Evolutionary conservation across 2,888 invertebrate genomes (phyloP).

Genomic region (Chorisops tibialis): DNA sequence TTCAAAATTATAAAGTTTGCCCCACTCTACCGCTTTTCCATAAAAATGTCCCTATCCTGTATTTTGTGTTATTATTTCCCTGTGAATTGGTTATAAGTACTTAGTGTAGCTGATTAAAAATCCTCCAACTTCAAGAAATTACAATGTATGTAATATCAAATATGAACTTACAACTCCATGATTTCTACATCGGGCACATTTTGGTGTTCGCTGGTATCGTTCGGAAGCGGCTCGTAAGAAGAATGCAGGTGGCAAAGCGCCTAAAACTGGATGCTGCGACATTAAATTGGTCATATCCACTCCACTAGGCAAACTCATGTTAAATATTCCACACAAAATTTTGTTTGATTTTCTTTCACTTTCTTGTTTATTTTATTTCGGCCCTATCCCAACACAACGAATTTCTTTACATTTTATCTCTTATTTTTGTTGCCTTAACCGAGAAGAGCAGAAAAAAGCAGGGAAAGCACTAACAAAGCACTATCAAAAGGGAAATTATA

Average conservation of each 20-base stretch:
- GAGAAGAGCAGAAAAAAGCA: not conserved
- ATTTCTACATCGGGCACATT: constrained; percentile 95
- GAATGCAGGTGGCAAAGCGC: constrained; percentile 80
- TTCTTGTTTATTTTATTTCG: constrained; percentile 1
- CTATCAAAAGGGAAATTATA: not conserved
- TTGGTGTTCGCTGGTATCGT: constrained; percentile 92
- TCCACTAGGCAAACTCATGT: constrained; percentile 79
- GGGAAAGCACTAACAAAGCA: not conserved
- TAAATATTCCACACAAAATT: not conserved
- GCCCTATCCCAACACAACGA: not conserved
- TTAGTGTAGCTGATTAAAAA: too few species aligned
- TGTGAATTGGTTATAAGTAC: too few species aligned
- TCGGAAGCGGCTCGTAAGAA: constrained; percentile 85
- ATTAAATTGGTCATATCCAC: constrained; percentile 83
- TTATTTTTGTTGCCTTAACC: not conserved
- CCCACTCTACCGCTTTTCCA: too few species aligned
- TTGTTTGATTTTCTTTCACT: not conserved
- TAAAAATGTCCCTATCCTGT: too few species aligned
- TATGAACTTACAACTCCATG: constrained; percentile 86
- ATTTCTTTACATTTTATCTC: not conserved
- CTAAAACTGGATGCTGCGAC: constrained; percentile 79
- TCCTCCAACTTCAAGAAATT: too few species aligned
- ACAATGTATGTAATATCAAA: too few species aligned
- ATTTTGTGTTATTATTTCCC: too few species aligned
- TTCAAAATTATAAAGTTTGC: too few species aligned